Conservation (phyloP, 1,140 invertebrate genomes). For the Euwallacea similis region DNA sequence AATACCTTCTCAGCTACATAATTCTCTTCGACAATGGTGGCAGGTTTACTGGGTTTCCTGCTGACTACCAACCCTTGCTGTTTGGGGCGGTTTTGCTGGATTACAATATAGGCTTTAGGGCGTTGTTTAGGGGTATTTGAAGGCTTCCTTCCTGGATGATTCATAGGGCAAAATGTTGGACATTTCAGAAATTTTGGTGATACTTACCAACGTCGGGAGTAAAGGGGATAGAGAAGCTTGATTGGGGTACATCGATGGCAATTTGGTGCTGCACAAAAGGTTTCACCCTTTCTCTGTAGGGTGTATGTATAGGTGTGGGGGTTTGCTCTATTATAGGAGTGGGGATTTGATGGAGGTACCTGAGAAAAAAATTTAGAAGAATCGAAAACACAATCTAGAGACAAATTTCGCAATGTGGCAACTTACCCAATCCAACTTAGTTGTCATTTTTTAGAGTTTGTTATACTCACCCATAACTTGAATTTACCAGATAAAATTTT, state of each 20-base stretch:
- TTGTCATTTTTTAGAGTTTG: neutral
- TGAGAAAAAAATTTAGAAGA: conserved; percentile 11
- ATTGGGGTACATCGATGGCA: conserved; percentile 29
- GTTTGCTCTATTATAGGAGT: neutral
- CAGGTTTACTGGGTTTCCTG: conserved; percentile 25
- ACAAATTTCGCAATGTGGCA: neutral
- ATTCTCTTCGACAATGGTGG: conserved; percentile 32
- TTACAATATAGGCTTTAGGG: conserved; percentile 19
- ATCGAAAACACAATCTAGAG: neutral
- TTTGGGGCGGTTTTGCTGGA: conserved; percentile 18
- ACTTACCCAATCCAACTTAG: neutral
- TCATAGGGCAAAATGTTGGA: neutral
- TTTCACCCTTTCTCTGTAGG: conserved; percentile 22
- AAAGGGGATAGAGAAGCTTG: conserved; percentile 17
- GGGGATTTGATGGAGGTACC: conserved; percentile 18
- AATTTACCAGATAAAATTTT: too few relatives aligned
- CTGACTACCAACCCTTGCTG: conserved; percentile 9
- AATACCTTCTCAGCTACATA: conserved; percentile 35
- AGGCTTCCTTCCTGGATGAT: conserved; percentile 23
- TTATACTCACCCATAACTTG: too few relatives aligned
- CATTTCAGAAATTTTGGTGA: neutral
- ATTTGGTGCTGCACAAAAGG: conserved; percentile 31
- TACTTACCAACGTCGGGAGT: conserved; percentile 8
- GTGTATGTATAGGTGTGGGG: neutral
- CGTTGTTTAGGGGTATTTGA: neutral